Percentiles rank a stretch among this genome's conserved stretches.
These are phyloP conservation scores for Lycophotia porphyrea DNA, from an alignment of 2,888 invertebrate genomes.

Conservation along the genomic window DNA sequence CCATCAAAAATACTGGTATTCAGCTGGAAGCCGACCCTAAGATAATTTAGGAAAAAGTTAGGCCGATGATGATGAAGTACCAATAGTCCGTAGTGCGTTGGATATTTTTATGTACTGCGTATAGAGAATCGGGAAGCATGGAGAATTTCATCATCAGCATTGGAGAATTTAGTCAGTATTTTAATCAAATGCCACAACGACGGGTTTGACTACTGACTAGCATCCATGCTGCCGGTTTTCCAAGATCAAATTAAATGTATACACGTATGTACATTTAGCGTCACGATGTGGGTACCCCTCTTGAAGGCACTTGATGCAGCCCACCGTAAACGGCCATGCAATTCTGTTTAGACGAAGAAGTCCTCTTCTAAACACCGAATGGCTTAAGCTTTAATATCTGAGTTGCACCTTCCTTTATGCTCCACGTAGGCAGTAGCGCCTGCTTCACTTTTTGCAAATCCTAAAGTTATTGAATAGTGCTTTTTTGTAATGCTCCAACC, in stretches of 20 bases:
- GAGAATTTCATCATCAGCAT: too few species aligned
- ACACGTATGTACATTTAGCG: too few species aligned
- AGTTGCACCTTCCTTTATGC: background rate
- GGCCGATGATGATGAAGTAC: background rate
- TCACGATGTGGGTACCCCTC: too few species aligned
- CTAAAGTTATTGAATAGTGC: background rate
- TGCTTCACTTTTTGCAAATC: background rate
- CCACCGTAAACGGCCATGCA: too few species aligned
- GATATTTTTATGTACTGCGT: background rate
- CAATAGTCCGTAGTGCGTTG: background rate
- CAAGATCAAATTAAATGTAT: background rate
- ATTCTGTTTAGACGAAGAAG: background rate
- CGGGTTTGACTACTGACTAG: background rate
- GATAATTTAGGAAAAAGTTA: background rate
- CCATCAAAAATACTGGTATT: background rate
- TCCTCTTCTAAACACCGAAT: background rate
- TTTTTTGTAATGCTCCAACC: conserved; percentile 67
- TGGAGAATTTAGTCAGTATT: background rate
- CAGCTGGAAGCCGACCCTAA: background rate
- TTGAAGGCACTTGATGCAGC: too few species aligned
- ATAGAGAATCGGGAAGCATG: background rate
- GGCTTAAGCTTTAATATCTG: background rate
- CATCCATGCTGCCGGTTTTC: background rate
- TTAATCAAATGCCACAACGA: background rate
- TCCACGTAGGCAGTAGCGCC: background rate